Percentiles rank a stretch among this genome's conserved stretches.
These are phyloP conservation scores for Recurvirostra avosetta DNA, from an alignment of 2,113 vertebrate species.

Conservation along the genomic window DNA sequence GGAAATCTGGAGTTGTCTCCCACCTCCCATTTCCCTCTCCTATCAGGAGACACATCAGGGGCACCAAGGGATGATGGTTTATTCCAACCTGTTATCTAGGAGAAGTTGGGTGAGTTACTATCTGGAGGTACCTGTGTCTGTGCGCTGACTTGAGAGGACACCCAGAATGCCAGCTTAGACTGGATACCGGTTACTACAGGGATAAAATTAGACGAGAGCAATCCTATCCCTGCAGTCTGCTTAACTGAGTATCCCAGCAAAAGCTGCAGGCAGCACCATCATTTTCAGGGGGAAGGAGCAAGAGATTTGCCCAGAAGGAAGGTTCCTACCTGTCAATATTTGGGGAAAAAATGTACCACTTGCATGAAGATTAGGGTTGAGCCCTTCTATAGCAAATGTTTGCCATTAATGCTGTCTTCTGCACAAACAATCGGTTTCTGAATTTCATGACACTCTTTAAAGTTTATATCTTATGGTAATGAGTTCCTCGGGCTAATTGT, in stretches of 20 bases:
- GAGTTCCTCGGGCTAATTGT: not conserved
- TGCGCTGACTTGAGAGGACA: not conserved
- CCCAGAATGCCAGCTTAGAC: not conserved
- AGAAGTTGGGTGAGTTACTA: not conserved
- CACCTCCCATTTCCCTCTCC: not conserved
- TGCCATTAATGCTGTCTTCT: not conserved
- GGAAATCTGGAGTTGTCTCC: not conserved
- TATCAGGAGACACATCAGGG: not conserved
- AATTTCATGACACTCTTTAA: not conserved
- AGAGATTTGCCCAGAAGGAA: not conserved
- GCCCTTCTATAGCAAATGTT: not conserved
- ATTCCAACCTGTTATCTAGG: not conserved
- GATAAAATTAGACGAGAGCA: not conserved
- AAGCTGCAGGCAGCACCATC: not conserved
- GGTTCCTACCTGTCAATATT: not conserved
- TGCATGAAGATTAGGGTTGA: not conserved
- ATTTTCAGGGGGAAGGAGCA: not conserved
- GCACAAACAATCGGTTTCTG: not conserved
- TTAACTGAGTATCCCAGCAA: not conserved
- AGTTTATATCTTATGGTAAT: conserved; percentile 25
- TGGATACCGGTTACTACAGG: not conserved
- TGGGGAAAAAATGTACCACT: not conserved
- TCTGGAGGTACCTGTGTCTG: not conserved
- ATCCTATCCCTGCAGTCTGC: not conserved
- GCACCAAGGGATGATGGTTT: not conserved